A percentile compares a stretch with the other conserved stretches of the same genome.
Evolutionary conservation across 2,113 vertebrate genomes (phyloP).

Genomic region (Okapia johnstoni): DNA sequence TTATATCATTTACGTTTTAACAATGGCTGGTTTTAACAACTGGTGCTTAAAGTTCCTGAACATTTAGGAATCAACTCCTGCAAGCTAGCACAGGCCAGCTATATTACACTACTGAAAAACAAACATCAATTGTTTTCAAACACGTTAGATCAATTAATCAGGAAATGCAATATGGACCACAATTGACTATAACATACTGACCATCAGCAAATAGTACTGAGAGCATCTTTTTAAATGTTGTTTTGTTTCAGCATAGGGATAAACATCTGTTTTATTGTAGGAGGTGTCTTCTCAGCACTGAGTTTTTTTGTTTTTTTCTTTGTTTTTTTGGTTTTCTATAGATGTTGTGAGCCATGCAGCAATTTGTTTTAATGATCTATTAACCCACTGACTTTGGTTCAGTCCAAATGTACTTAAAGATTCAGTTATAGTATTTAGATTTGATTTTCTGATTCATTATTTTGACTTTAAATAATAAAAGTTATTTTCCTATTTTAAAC

Average conservation of each 20-base stretch:
- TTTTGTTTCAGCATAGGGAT: not conserved
- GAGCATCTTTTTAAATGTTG: not conserved
- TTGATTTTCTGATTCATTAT: not conserved
- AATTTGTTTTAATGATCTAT: not conserved
- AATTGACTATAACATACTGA: not conserved
- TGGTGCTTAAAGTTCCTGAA: not conserved
- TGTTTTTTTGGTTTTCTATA: not conserved
- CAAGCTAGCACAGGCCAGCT: not conserved
- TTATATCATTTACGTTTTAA: not conserved
- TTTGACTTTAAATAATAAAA: conserved; percentile 1
- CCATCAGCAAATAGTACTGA: not conserved
- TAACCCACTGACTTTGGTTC: not conserved
- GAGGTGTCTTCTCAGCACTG: not conserved
- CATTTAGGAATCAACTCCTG: not conserved
- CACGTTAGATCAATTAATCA: not conserved
- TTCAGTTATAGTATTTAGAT: not conserved
- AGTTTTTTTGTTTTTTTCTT: not conserved
- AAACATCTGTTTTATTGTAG: not conserved
- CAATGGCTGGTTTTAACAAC: not conserved
- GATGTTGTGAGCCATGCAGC: not conserved
- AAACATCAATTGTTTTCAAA: not conserved
- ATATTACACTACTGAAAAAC: not conserved
- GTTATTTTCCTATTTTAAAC: not conserved
- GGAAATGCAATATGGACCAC: not conserved
- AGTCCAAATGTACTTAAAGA: not conserved